Conservation (phyloP, 2,888 invertebrate genomes). For the Camptogramma bilineatum region DNA sequence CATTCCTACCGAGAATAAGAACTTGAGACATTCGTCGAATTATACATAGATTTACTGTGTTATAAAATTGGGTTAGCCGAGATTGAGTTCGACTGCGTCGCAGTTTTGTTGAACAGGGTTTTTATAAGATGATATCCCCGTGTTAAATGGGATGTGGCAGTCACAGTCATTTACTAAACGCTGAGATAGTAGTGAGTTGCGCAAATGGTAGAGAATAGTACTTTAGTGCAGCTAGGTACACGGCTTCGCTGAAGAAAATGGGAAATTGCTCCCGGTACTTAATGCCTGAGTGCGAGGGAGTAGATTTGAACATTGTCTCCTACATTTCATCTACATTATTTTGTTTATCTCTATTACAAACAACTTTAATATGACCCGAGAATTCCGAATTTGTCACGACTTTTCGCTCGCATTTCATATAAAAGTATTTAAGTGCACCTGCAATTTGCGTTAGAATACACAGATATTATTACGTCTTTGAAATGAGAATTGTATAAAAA, state of each 20-base stretch:
- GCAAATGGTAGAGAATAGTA: conserved; percentile 50
- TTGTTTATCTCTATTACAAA: conserved; percentile 30
- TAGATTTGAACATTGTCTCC: conserved; percentile 69
- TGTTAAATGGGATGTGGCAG: too few relatives aligned
- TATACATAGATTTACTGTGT: too few relatives aligned
- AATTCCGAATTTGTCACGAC: not conserved
- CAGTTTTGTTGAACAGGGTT: too few relatives aligned
- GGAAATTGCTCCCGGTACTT: conserved; percentile 69
- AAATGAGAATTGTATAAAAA: too few relatives aligned
- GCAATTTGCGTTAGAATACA: not conserved
- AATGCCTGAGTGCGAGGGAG: conserved; percentile 56
- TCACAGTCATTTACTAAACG: too few relatives aligned
- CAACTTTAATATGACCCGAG: conserved; percentile 2
- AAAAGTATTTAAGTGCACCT: not conserved
- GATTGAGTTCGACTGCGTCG: too few relatives aligned
- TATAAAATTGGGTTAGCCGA: too few relatives aligned
- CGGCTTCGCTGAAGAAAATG: conserved; percentile 66
- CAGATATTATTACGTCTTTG: not conserved
- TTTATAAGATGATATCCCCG: too few relatives aligned
- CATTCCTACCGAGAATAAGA: too few relatives aligned
- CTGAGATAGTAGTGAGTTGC: conserved; percentile 18
- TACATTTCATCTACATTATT: conserved; percentile 50
- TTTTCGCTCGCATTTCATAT: conserved; percentile 7
- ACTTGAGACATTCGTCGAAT: too few relatives aligned
- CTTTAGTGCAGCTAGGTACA: conserved; percentile 56